Base-by-base conservation (phyloP, 2,888 invertebrate genomes). In the Nudaria mundana region DNA sequence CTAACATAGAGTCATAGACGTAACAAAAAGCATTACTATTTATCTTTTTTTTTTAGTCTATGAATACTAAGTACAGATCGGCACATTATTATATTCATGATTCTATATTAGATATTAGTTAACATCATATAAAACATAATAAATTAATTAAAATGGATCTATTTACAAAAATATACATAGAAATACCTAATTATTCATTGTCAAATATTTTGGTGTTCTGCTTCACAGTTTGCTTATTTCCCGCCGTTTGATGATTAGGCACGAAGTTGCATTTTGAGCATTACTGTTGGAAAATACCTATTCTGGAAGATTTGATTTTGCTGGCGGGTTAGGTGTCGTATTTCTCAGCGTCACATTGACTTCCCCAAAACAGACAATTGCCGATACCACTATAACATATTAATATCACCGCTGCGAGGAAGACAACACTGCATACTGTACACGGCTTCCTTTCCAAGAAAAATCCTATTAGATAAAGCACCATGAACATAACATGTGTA, bases 401-500 rank as follows among this genome's bases (percentile, higher is more conserved):
- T 12, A 99, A 91, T 67, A 95, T 95, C 38, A 98, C 95, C 13
- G 98, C 97, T 24, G 95, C 94, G 36, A 98, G 86, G 86, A 99
- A 99, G 56, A 99, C 95, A 37, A 98, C 89, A 71, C 97, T 97
- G 90, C 99, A 99, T 53, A 98, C 97, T 32, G 98, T 98, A 81
- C 99, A 99, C 1, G 99, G 99, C 79, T 88, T 98, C 67, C 97
- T 91, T 75, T 98, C 98, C 65, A 99, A 90, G 81, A 99, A 98
- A 89, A 99, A 99, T 63, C 98, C 97, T 61, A 98, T 94, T 61
- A 99, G 87, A 85, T 99, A 99, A 37, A 99, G 91, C 53, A 97
- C 95, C 92, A 99, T 97, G 81, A 99, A 98, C 95, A 98, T 96
- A 46, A 98, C 97, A 83, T 98, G 97, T 38, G 98, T 98, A 79